phyloP scores from a whole-genome alignment of 1,140 invertebrate genomes.

The Drosophila sucinea region DNA sequence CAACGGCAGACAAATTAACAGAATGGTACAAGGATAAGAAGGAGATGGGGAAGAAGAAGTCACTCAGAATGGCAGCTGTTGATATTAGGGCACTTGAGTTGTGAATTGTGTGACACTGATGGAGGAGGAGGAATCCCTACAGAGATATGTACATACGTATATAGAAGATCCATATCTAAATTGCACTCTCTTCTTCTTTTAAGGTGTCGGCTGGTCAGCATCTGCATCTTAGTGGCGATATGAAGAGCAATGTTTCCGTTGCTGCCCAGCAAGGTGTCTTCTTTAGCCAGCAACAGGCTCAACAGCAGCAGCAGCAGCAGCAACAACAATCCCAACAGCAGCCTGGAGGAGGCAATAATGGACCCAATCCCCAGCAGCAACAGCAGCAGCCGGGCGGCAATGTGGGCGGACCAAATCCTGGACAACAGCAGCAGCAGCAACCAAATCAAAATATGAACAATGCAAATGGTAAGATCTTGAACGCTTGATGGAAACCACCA shows the following conservation, averaged over 20 bases:
- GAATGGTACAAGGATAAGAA: slow-evolving; percentile 1
- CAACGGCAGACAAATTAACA: slow-evolving; percentile 34
- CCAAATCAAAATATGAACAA: slow-evolving; percentile 83
- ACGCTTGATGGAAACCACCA: background rate
- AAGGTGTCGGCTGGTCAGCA: slow-evolving; percentile 92
- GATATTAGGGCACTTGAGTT: slow-evolving; percentile 5
- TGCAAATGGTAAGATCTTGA: slow-evolving; percentile 63
- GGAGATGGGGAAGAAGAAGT: background rate
- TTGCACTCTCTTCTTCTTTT: too few species aligned
- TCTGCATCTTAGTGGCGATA: slow-evolving; percentile 88
- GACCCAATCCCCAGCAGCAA: slow-evolving; percentile 63
- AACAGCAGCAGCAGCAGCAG: slow-evolving; percentile 73
- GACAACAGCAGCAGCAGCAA: slow-evolving; percentile 77
- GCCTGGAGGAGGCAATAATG: slow-evolving; percentile 47
- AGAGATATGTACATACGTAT: too few species aligned
- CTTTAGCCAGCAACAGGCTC: slow-evolving; percentile 86
- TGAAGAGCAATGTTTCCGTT: slow-evolving; percentile 88
- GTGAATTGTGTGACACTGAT: background rate
- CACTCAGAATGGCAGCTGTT: background rate
- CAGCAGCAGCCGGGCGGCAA: slow-evolving; percentile 57
- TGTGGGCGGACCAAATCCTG: slow-evolving; percentile 59
- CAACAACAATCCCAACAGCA: slow-evolving; percentile 62
- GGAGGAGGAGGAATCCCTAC: background rate
- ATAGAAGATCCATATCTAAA: too few species aligned
- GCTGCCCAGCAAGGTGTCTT: slow-evolving; percentile 91